Percentiles rank a stretch among this genome's conserved stretches.
Evolutionary conservation across 2,113 vertebrate genomes (phyloP).

Genomic region (Lophura nycthemera): DNA sequence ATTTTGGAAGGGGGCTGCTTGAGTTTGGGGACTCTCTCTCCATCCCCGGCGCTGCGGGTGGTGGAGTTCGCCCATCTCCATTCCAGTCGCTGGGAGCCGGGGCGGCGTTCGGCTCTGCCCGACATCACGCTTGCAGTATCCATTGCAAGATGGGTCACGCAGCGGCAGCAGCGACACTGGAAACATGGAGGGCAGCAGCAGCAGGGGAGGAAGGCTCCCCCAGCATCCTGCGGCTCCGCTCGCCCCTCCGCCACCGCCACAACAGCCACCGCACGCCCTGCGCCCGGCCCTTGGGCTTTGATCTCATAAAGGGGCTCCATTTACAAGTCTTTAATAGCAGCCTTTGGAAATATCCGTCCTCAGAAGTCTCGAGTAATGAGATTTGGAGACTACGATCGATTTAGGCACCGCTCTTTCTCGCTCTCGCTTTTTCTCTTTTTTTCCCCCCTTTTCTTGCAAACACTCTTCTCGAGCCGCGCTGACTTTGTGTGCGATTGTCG

Average conservation of each 20-base stretch:
- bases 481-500: slow-evolving; percentile 69
- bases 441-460: background rate
- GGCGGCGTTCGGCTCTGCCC: slow-evolving; percentile 50
- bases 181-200: slow-evolving; percentile 83
- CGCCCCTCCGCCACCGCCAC: slow-evolving; percentile 68
- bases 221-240: slow-evolving; percentile 76
- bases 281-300: slow-evolving; percentile 78
- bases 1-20: slow-evolving; percentile 3
- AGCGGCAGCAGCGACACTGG: slow-evolving; percentile 71
- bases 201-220: slow-evolving; percentile 70
- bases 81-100: background rate
- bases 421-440: background rate
- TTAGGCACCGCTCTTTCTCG: slow-evolving; percentile 66
- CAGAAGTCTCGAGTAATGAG: slow-evolving; percentile 87
- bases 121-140: slow-evolving; percentile 80
- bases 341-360: slow-evolving; percentile 81
- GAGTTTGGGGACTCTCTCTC: background rate
- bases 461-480: slow-evolving; percentile 56
- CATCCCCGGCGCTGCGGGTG: background rate
- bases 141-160: slow-evolving; percentile 85
- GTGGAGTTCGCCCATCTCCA: background rate
- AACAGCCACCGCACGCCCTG: slow-evolving; percentile 56
- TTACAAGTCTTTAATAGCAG: slow-evolving; percentile 81
- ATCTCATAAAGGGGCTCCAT: slow-evolving; percentile 84
- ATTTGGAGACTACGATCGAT: slow-evolving; percentile 83